These are phyloP conservation scores for Cichlasoma orientale DNA, from an alignment of 2,797 vertebrate species.

Conservation along the genomic window DNA sequence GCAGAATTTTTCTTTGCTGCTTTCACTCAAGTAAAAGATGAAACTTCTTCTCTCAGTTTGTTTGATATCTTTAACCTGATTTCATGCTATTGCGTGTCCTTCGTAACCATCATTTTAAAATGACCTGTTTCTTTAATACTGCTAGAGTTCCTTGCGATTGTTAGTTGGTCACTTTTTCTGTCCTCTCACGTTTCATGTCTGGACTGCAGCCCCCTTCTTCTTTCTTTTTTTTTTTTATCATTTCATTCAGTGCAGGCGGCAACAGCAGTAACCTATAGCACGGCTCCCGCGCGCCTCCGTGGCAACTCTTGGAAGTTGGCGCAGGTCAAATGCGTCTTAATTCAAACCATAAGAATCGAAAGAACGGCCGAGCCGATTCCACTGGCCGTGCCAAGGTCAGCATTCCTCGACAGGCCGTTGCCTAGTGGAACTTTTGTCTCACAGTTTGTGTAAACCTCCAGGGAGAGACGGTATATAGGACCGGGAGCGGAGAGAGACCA, in stretches of 20 bases:
- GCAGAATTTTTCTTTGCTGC: not conserved
- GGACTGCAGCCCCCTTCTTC: not conserved
- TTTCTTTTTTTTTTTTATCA: not conserved
- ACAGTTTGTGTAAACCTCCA: constrained; percentile 65
- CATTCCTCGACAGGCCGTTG: constrained; percentile 78
- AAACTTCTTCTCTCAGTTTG: not conserved
- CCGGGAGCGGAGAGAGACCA: constrained; percentile 11
- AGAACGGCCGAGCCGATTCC: constrained; percentile 58
- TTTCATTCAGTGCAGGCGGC: not conserved
- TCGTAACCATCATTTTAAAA: not conserved
- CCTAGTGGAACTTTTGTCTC: constrained; percentile 78
- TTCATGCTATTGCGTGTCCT: not conserved
- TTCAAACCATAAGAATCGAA: constrained; percentile 40
- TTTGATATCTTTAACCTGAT: not conserved
- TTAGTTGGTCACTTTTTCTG: not conserved
- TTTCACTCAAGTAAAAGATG: not conserved
- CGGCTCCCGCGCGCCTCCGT: constrained; percentile 11
- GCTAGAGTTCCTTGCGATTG: not conserved
- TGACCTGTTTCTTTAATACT: not conserved
- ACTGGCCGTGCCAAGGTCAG: constrained; percentile 75
- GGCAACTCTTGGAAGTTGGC: constrained; percentile 48
- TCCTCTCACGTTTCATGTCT: not conserved
- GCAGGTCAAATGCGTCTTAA: constrained; percentile 60
- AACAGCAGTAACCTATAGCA: constrained; percentile 9
- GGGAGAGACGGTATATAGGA: constrained; percentile 53